Percentiles rank a stretch among this genome's conserved stretches.
These are phyloP conservation scores for Atopsyche davidsoni DNA, from an alignment of 1,140 invertebrate species.

Conservation along the genomic window DNA sequence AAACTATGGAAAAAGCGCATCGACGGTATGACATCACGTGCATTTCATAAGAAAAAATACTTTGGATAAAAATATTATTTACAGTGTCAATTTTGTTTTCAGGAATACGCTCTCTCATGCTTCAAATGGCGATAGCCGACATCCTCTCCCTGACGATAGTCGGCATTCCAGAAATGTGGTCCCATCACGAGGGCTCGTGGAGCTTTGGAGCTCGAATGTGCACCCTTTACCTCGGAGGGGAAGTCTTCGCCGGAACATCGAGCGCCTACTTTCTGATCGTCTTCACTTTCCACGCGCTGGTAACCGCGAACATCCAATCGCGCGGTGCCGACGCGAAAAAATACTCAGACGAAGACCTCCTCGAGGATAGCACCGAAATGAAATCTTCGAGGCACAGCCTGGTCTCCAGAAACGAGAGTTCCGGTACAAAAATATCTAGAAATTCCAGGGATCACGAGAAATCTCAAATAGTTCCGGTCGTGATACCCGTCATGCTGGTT, in stretches of 20 bases:
- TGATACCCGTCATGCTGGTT: constrained; percentile 46
- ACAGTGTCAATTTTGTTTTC: constrained; percentile 32
- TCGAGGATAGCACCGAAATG: constrained; percentile 31
- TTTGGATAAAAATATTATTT: constrained; percentile 1
- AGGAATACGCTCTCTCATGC: constrained; percentile 47
- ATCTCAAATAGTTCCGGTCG: constrained; percentile 40
- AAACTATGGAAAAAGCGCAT: constrained; percentile 16
- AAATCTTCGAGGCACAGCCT: constrained; percentile 44
- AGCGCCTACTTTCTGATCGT: constrained; percentile 47
- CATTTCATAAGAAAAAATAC: neutral
- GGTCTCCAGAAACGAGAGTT: constrained; percentile 39
- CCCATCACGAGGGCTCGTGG: constrained; percentile 44
- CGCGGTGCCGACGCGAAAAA: constrained; percentile 37
- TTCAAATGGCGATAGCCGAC: constrained; percentile 48
- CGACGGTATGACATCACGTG: constrained; percentile 10
- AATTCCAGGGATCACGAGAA: constrained; percentile 44
- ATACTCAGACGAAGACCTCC: constrained; percentile 47
- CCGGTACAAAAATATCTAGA: constrained; percentile 40
- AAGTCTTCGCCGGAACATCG: constrained; percentile 47
- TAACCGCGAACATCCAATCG: constrained; percentile 44
- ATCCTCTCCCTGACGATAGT: constrained; percentile 38
- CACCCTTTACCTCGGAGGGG: constrained; percentile 44
- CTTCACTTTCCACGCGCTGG: constrained; percentile 49
- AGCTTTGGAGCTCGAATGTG: constrained; percentile 42
- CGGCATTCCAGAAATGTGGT: constrained; percentile 47